Evolutionary conservation across 1,140 invertebrate species (phyloP).

Genomic region (Pemphigus obesinymphae): DNA sequence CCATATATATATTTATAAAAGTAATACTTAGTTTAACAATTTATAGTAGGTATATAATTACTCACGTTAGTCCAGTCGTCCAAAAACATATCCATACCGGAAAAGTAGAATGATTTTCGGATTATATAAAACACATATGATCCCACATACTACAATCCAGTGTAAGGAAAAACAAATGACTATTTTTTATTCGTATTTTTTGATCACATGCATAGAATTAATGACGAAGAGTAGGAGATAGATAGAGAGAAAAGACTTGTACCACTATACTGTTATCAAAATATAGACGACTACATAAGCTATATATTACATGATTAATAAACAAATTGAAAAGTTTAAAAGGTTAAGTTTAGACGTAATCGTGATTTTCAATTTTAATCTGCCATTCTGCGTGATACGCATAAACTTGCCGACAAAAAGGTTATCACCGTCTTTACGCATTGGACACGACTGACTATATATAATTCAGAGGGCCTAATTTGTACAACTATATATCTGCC

Average conservation of each 20-base stretch:
- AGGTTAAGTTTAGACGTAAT: constrained; percentile 26
- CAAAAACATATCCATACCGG: constrained; percentile 14
- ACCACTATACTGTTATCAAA: neutral
- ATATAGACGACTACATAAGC: neutral
- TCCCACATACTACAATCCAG: neutral
- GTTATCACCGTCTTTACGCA: neutral
- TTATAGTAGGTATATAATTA: no score
- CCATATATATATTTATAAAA: no score
- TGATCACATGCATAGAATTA: neutral
- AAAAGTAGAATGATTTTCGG: neutral
- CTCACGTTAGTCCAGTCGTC: constrained; percentile 37
- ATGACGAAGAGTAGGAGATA: neutral
- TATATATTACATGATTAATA: constrained; percentile 14
- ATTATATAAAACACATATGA: neutral
- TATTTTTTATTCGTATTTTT: neutral
- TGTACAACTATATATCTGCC: neutral
- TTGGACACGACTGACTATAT: neutral
- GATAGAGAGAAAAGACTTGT: neutral
- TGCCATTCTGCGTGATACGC: constrained; percentile 1
- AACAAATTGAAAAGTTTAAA: constrained; percentile 1
- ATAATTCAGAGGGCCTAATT: neutral
- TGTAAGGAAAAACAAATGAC: neutral
- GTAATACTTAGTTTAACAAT: no score
- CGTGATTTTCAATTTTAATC: constrained; percentile 10
- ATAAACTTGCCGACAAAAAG: constrained; percentile 14